These are phyloP conservation scores for Coracopsis vasa DNA, from an alignment of 2,113 vertebrate genomes.

Conservation along the genomic window DNA sequence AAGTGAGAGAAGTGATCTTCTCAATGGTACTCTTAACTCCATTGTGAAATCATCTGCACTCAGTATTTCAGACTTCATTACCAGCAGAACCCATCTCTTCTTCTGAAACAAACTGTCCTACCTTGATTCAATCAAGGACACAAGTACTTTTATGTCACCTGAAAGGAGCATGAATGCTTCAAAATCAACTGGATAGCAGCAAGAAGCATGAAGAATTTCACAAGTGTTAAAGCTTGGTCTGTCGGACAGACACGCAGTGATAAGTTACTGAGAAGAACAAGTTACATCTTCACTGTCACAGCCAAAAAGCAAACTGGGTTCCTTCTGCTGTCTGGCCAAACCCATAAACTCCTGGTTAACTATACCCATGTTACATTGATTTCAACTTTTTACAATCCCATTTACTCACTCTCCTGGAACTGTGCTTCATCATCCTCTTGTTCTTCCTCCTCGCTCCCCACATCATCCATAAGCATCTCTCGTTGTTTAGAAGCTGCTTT, in stretches of 20 bases:
- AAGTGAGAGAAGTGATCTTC: neutral
- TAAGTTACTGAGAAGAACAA: neutral
- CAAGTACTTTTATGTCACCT: neutral
- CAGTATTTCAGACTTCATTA: neutral
- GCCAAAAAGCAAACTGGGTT: neutral
- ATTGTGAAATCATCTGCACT: neutral
- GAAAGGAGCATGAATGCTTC: neutral
- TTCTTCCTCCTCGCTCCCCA: slow-evolving; percentile 94
- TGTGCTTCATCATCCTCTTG: slow-evolving; percentile 88
- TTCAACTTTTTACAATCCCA: neutral
- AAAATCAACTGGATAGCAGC: neutral
- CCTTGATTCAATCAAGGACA: neutral
- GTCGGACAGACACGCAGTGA: accelerated
- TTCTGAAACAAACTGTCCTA: neutral
- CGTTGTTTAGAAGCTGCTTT: slow-evolving; percentile 98
- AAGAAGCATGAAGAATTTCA: neutral
- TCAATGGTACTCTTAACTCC: neutral
- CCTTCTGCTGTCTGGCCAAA: neutral
- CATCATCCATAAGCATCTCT: slow-evolving; percentile 94
- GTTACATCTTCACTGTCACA: accelerated
- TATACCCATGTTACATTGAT: neutral
- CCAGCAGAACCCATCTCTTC: neutral
- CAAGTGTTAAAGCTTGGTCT: neutral
- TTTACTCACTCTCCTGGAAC: slow-evolving; percentile 89
- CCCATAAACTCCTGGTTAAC: neutral